Conservation (phyloP, 2,113 vertebrate genomes). For the Calonectris borealis region DNA sequence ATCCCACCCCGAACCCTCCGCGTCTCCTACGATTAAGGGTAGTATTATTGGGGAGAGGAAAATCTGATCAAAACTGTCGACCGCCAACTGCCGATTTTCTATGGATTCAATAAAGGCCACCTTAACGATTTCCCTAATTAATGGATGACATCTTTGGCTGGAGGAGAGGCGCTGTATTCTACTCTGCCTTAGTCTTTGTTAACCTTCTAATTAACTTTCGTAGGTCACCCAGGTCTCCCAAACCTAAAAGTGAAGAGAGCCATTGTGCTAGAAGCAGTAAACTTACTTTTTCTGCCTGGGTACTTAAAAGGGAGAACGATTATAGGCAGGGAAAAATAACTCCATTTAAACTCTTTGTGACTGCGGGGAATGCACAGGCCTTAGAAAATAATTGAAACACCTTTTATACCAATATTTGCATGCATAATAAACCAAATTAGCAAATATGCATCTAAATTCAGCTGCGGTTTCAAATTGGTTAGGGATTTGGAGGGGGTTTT, state of each 20-base stretch:
- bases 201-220: constrained; percentile 99
- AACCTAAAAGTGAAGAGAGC: constrained; percentile 99
- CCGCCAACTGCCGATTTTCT: constrained; percentile 96
- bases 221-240: constrained; percentile 99
- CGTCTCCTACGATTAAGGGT: constrained; percentile 79
- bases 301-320: constrained; percentile 98
- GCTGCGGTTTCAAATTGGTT: constrained; percentile 65
- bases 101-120: constrained; percentile 98
- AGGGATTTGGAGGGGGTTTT: not conserved
- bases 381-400: constrained; percentile 85
- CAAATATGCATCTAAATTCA: constrained; percentile 79
- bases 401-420: constrained; percentile 84
- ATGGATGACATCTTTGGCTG: constrained; percentile 99
- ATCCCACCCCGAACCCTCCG: constrained; percentile 58
- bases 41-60: constrained; percentile 88
- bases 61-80: constrained; percentile 98
- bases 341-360: constrained; percentile 97
- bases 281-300: constrained; percentile 98
- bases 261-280: constrained; percentile 98
- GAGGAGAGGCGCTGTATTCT: constrained; percentile 99
- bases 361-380: constrained; percentile 90
- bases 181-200: constrained; percentile 99
- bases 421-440: constrained; percentile 82
- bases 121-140: constrained; percentile 99
- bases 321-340: constrained; percentile 99